Conservation (phyloP, 2,888 invertebrate species). For the Octonoba sinensis region DNA sequence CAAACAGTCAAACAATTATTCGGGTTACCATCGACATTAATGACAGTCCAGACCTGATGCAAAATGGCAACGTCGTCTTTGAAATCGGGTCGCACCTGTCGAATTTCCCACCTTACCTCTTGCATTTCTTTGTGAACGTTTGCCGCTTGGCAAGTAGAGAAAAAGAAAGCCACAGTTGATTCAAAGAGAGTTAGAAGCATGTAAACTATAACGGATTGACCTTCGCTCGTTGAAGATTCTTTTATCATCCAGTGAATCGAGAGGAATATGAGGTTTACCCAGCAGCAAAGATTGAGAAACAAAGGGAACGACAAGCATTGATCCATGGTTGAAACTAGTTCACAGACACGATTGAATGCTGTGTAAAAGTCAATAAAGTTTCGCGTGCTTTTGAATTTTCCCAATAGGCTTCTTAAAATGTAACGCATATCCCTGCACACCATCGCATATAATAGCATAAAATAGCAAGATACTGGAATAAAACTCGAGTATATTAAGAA, state of each 20-base stretch:
- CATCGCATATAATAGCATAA: not conserved
- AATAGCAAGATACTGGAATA: not conserved
- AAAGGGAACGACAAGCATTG: not conserved
- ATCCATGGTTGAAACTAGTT: not conserved
- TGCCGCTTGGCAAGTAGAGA: not conserved
- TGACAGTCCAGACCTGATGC: not conserved
- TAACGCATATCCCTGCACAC: not conserved
- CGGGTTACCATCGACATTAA: conserved; percentile 5
- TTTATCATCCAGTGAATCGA: not conserved
- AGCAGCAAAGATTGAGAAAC: not conserved
- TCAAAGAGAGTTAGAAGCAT: too few relatives aligned
- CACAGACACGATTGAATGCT: not conserved
- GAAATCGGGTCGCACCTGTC: not conserved
- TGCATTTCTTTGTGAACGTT: conserved; percentile 12
- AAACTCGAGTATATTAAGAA: not conserved
- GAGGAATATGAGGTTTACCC: not conserved
- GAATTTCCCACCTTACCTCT: not conserved
- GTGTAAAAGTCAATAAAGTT: not conserved
- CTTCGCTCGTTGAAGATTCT: too few relatives aligned
- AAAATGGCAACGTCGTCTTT: not conserved
- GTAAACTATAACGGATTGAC: too few relatives aligned
- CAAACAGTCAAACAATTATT: conserved; percentile 8
- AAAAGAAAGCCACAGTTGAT: not conserved
- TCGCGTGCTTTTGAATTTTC: not conserved
- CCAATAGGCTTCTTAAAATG: not conserved